Evolutionary conservation across 2,113 vertebrate species (phyloP), one percentile per base, ranked within the genome.

Genomic region (Pangasianodon hypophthalmus): DNA sequence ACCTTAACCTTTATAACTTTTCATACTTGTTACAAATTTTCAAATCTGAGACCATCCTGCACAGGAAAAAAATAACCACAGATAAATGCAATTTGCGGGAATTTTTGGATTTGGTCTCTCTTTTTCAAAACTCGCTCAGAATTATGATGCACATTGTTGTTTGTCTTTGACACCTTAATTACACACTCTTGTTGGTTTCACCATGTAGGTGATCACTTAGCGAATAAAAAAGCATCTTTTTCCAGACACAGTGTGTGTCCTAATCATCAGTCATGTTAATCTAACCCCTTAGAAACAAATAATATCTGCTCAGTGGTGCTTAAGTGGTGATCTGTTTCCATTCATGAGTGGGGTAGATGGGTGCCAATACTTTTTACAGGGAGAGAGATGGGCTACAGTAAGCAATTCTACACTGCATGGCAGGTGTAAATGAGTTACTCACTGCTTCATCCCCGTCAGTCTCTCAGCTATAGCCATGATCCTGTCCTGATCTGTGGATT

Each of bases 361-460:
- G 71, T 7, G 37, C 18, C 71, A 75, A 44, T 41, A 75, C 32
- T 71, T 77, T 26, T 77, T 44, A 3, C 37, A 24, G 2, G 21
- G 41, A 11, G 7, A 26, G 3, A 46, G 21, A 77, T 46, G 2
- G 9, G 41, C 21, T 46, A 10, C 9, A 46, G 21, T 69, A n/a
- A 32, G n/a, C 37, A 69, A 69, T 9, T 62, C 0, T 19, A 21
- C 29, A 71, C 13, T 37, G 9, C 8, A 64, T 14, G 69, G 21
- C 75, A 79, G 11, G 16, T 52, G 46, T 64, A 73, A 80, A 87
- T 29, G 46, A 41, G 18, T 73, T 26, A 90, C 88, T 89, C 92
- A 96, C 96, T 92, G 29, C 29, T 95, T 92, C 46, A 96, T 46
- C 71, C 91, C 91, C 81, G 93, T 86, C 4, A 96, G 21, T 6